These are phyloP conservation scores for Chauna torquata DNA, from an alignment of 2,113 vertebrate species.

Conservation along the genomic window DNA sequence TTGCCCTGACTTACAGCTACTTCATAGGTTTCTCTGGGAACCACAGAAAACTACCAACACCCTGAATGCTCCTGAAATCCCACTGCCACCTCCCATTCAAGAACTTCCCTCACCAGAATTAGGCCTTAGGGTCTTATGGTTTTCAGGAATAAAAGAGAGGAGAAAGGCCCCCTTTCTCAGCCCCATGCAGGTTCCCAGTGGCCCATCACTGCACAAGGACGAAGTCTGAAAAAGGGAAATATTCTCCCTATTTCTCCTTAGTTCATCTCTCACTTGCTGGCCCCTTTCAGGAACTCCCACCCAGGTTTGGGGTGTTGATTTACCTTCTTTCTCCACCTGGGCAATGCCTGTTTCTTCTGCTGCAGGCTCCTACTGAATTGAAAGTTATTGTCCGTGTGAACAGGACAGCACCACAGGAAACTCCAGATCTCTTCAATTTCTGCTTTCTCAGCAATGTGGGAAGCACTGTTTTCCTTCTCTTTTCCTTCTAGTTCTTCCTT, in stretches of 20 bases:
- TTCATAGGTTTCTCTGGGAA: neutral
- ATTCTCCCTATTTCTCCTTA: neutral
- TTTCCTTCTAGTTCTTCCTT: neutral
- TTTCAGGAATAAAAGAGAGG: neutral
- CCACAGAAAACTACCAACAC: neutral
- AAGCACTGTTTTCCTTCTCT: neutral
- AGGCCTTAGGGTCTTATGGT: neutral
- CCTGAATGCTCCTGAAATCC: neutral
- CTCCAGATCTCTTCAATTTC: neutral
- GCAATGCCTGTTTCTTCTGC: neutral
- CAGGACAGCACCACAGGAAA: neutral
- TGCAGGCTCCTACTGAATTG: neutral
- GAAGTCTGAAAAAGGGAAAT: neutral
- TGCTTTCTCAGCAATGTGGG: neutral
- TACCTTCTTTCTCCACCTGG: neutral
- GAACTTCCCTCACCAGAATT: neutral
- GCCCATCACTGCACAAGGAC: neutral
- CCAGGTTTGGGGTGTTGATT: neutral
- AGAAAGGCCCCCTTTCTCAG: neutral
- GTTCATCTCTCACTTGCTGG: neutral
- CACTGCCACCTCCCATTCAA: neutral
- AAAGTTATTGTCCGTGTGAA: neutral
- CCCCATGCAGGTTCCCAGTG: neutral
- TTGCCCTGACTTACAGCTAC: neutral
- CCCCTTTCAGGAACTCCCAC: neutral